phyloP scores from a whole-genome alignment of 1,140 invertebrate species.

The Branchinecta lindahli region DNA sequence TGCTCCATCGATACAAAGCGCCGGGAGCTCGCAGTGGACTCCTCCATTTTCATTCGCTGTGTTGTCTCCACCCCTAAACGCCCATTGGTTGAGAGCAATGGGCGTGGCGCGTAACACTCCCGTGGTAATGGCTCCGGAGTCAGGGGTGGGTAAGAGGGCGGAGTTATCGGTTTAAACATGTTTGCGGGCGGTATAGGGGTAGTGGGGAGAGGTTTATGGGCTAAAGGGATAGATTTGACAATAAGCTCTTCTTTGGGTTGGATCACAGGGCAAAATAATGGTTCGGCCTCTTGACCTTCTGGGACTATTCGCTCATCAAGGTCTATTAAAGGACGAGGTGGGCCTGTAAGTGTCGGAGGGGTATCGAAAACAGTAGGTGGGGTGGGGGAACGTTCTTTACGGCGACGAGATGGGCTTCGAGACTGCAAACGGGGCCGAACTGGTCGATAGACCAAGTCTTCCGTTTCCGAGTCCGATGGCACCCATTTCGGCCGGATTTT shows the following conservation, averaged over 20 bases:
- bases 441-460: conserved; percentile 39
- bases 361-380: conserved; percentile 42
- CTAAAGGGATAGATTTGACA: not conserved
- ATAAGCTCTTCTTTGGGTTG: not conserved
- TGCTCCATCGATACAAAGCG: conserved; percentile 49
- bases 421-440: conserved; percentile 39
- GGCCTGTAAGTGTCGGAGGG: conserved; percentile 33
- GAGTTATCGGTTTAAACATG: conserved; percentile 31
- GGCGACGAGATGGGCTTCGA: conserved; percentile 21
- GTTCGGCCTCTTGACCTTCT: conserved; percentile 14
- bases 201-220: not conserved
- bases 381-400: conserved; percentile 31
- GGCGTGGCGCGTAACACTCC: conserved; percentile 20
- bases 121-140: conserved; percentile 33
- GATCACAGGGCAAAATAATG: not conserved
- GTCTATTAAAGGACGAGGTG: conserved; percentile 39
- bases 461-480: conserved; percentile 37
- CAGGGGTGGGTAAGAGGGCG: conserved; percentile 34
- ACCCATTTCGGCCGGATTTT: conserved; percentile 45
- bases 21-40: conserved; percentile 45
- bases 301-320: conserved; percentile 38
- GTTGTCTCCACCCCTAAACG: conserved; percentile 37
- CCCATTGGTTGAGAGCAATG: not conserved
- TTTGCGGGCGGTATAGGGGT: conserved; percentile 36
- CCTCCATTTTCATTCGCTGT: conserved; percentile 48